phyloP scores from a whole-genome alignment of 2,888 invertebrate species.

The Enchytraeus crypticus region DNA sequence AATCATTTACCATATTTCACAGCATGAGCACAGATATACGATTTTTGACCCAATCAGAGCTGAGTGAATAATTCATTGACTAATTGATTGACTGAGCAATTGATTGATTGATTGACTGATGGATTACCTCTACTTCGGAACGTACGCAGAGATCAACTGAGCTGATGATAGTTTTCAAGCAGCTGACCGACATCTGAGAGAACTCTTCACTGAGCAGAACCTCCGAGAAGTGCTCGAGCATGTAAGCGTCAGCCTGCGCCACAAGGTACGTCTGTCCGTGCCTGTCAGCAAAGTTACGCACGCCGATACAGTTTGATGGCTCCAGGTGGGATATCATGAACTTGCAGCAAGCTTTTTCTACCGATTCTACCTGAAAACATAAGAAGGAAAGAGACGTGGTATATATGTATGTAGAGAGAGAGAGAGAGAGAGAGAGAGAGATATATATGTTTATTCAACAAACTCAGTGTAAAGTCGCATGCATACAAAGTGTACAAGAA shows the following conservation, averaged over 20 bases:
- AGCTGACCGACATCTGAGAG: conserved; percentile 33
- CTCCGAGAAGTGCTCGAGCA: conserved; percentile 40
- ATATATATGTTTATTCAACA: too few species aligned
- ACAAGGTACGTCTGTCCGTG: conserved; percentile 45
- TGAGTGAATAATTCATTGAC: too few species aligned
- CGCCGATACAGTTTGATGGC: conserved; percentile 49
- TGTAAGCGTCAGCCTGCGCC: conserved; percentile 40
- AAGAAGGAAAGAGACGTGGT: not conserved
- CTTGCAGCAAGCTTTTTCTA: conserved; percentile 49
- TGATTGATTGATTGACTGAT: too few species aligned
- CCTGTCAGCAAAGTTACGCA: conserved; percentile 50
- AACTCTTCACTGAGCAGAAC: conserved; percentile 43
- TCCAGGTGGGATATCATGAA: conserved; percentile 50
- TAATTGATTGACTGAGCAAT: too few species aligned
- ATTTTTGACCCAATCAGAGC: too few species aligned
- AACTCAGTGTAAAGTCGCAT: too few species aligned
- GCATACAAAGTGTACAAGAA: too few species aligned
- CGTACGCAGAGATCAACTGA: conserved; percentile 38
- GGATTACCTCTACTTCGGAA: conserved; percentile 38
- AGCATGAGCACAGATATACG: too few species aligned
- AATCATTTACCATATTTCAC: too few species aligned
- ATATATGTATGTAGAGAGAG: too few species aligned
- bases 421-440: too few species aligned
- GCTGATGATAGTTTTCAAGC: conserved; percentile 40
- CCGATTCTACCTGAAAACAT: conserved; percentile 46